These are phyloP conservation scores for Orthonevra nobilis DNA, from an alignment of 2,888 invertebrate species.

Conservation along the genomic window DNA sequence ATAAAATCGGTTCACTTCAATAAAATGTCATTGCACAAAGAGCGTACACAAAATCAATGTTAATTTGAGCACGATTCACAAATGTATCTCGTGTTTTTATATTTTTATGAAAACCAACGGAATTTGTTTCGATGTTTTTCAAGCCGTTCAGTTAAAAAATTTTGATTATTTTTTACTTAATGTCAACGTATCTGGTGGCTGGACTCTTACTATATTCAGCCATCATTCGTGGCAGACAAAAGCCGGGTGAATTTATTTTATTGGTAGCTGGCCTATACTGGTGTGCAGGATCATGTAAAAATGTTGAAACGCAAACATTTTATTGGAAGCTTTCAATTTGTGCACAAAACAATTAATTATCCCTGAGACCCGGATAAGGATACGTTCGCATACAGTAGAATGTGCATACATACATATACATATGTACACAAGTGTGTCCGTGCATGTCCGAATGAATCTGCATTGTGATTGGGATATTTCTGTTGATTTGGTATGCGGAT, in stretches of 20 bases:
- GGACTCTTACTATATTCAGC: background rate
- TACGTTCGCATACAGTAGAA: constrained; percentile 41
- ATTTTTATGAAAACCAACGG: too few relatives aligned
- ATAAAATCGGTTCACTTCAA: too few relatives aligned
- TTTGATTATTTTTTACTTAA: too few relatives aligned
- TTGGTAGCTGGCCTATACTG: constrained; percentile 22
- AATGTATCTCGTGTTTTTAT: too few relatives aligned
- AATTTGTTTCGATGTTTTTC: too few relatives aligned
- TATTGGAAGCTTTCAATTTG: constrained; percentile 68
- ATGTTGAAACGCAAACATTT: constrained; percentile 59
- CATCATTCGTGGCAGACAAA: constrained; percentile 41
- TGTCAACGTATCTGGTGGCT: too few relatives aligned
- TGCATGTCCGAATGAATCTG: constrained; percentile 56
- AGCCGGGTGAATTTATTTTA: constrained; percentile 57
- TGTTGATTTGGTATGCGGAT: constrained; percentile 70
- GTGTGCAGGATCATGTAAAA: constrained; percentile 46
- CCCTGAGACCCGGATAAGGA: constrained; percentile 66
- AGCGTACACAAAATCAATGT: too few relatives aligned
- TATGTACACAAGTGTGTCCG: constrained; percentile 47
- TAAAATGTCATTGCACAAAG: too few relatives aligned
- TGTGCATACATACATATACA: constrained; percentile 53
- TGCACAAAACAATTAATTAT: constrained; percentile 69
- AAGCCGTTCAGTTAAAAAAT: too few relatives aligned
- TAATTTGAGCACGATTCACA: too few relatives aligned
- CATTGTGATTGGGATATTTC: constrained; percentile 67